A percentile compares a stretch with the other conserved stretches of the same genome.
phyloP scores from a whole-genome alignment of 2,113 vertebrate species.

The Stigmatopora argus region DNA sequence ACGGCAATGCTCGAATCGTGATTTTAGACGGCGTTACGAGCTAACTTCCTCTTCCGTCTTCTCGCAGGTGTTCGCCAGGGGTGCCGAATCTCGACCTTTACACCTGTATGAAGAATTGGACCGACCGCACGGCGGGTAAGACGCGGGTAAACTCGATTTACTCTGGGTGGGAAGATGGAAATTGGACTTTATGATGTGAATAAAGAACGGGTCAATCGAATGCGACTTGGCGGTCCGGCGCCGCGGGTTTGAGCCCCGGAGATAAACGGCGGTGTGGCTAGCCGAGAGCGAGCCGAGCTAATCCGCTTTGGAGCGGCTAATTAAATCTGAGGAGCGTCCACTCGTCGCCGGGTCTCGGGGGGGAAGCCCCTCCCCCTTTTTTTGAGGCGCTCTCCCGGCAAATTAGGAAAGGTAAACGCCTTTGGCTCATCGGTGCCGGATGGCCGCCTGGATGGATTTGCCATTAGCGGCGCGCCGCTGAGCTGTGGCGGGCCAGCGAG shows the following conservation, averaged over 20 bases:
- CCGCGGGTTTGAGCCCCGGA: constrained; percentile 23
- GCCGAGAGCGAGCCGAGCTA: constrained; percentile 44
- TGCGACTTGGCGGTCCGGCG: too few species aligned
- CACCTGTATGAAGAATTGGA: constrained; percentile 79
- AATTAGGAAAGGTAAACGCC: constrained; percentile 8
- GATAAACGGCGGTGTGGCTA: constrained; percentile 65
- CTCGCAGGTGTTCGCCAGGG: constrained; percentile 78
- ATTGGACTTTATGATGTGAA: too few species aligned
- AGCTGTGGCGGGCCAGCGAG: too few species aligned
- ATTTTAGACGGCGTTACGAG: too few species aligned
- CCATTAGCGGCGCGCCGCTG: constrained; percentile 22
- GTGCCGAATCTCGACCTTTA: constrained; percentile 70
- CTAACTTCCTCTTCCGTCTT: constrained; percentile 11
- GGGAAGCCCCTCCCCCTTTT: constrained; percentile 36
- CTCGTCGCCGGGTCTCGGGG: constrained; percentile 63
- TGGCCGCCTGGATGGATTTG: not conserved
- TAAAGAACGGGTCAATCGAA: too few species aligned
- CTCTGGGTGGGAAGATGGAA: too few species aligned
- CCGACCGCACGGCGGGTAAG: constrained; percentile 67
- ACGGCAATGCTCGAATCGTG: too few species aligned
- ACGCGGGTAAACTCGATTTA: too few species aligned
- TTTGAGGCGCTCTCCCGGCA: constrained; percentile 22
- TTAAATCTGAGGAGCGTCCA: constrained; percentile 74
- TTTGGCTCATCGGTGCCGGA: not conserved
- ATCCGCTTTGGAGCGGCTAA: constrained; percentile 74